Evolutionary conservation across 2,113 vertebrate species (phyloP), one percentile per base, ranked within the genome.

Genomic region (Crotophaga sulcirostris): DNA sequence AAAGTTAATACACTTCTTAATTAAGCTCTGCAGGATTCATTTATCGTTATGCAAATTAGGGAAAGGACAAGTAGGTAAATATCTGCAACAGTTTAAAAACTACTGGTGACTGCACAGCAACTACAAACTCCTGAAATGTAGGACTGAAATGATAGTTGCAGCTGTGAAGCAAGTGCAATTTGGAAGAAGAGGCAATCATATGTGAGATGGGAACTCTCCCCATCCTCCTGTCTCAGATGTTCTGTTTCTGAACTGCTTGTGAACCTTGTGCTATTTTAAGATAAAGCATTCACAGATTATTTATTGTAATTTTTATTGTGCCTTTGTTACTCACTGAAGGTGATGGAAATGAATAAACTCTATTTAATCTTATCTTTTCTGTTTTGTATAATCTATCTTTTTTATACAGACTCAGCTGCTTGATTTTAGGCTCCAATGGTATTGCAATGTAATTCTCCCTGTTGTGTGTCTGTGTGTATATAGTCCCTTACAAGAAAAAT

Each of bases 351-450:
- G 13, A 90, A 89, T 83, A 91, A 82, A 93, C 93, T 93, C 84
- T 68, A 67, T 90, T 80, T 94, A 84, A 85, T 95, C 94, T 90
- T 93, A 72, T 88, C 68, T 56, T 90, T 83, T 88, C 56, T 70
- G 44, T 83, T 75, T 56, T 92, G 76, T 63, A 75, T 75, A 93
- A 90, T 84, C 47, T 77, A 13, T 80, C 63, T 80, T 75, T 82
- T 90, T 89, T 69, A 74, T 86, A 88, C 8, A n/a, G 63, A 91
- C 56, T 81, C 79, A 88, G 78, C 54, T 83, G 45, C 63, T 90
- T 80, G 64, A 58, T 86, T 47, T 86, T 52, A 56, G 79, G 28
- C 52, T 94, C 76, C 83, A 56, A 20, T 21, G 52, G n/a, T 38
- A 86, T 42, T 70, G 40, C 55, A 75, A 25, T 33, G 72, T 64